A percentile compares a stretch with the other conserved stretches of the same genome.
Evolutionary conservation across 1,140 invertebrate species (phyloP).

Genomic region (Pararge aegeria): DNA sequence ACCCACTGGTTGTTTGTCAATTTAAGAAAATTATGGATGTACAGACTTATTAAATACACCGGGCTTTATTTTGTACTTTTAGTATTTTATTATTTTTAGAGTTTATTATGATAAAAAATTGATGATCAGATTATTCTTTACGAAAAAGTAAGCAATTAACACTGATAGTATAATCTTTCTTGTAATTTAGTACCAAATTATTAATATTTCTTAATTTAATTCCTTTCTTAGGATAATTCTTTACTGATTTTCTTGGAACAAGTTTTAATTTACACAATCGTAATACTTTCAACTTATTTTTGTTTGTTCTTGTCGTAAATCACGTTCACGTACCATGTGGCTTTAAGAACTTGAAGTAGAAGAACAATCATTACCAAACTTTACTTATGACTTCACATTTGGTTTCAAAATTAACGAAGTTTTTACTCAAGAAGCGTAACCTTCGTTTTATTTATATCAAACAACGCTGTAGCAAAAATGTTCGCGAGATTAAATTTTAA

Average conservation of each 20-base stretch:
- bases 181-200: too few species aligned
- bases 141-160: too few species aligned
- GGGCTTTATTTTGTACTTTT: too few species aligned
- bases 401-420: constrained; percentile 6
- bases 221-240: too few species aligned
- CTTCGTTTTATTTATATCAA: constrained; percentile 1
- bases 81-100: too few species aligned
- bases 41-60: too few species aligned
- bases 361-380: constrained; percentile 4
- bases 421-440: neutral
- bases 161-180: too few species aligned
- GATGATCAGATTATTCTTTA: too few species aligned
- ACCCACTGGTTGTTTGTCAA: too few species aligned
- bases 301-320: neutral
- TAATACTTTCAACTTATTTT: neutral
- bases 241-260: neutral
- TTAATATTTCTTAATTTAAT: too few species aligned
- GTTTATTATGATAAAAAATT: too few species aligned
- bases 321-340: neutral
- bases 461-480: constrained; percentile 1
- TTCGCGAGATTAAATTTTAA: constrained; percentile 6
- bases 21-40: too few species aligned
- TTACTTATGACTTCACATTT: constrained; percentile 3
- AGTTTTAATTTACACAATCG: neutral
- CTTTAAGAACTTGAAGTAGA: neutral